phyloP scores from a whole-genome alignment of 1,140 invertebrate genomes.

The Wiebesia pumilae region DNA sequence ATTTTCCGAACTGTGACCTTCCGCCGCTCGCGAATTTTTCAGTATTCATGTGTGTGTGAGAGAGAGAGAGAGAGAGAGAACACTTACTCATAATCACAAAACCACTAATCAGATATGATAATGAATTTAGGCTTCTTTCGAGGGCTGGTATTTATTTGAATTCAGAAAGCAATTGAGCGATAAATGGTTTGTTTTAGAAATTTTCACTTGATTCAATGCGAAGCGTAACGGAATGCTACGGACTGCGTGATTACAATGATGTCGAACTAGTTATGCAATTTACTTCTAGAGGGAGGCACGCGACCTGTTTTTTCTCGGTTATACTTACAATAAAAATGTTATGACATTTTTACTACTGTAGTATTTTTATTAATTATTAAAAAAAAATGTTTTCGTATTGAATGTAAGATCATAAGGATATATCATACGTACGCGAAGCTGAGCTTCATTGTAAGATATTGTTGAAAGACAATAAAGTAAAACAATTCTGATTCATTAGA shows the following conservation, averaged over 20 bases:
- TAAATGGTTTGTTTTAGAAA: no score
- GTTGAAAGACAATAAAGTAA: neutral
- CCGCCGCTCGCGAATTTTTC: neutral
- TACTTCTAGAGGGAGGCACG: neutral
- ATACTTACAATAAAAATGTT: neutral
- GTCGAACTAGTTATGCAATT: neutral
- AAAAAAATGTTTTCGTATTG: neutral
- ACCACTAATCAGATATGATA: neutral
- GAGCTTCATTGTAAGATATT: neutral
- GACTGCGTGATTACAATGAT: neutral
- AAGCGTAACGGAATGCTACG: neutral
- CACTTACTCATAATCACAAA: neutral
- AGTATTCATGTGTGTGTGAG: neutral
- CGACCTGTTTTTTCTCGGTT: neutral
- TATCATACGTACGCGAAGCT: neutral
- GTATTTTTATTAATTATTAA: neutral
- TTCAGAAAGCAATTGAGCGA: neutral
- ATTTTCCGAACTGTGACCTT: conserved; percentile 1
- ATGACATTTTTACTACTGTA: neutral
- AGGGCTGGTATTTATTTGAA: neutral
- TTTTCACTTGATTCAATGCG: no score
- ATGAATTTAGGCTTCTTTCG: neutral
- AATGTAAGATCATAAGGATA: neutral
- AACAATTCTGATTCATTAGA: neutral
- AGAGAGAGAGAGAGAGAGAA: neutral